These are phyloP conservation scores for Monochamus alternatus DNA, from an alignment of 2,888 invertebrate genomes.

Conservation along the genomic window DNA sequence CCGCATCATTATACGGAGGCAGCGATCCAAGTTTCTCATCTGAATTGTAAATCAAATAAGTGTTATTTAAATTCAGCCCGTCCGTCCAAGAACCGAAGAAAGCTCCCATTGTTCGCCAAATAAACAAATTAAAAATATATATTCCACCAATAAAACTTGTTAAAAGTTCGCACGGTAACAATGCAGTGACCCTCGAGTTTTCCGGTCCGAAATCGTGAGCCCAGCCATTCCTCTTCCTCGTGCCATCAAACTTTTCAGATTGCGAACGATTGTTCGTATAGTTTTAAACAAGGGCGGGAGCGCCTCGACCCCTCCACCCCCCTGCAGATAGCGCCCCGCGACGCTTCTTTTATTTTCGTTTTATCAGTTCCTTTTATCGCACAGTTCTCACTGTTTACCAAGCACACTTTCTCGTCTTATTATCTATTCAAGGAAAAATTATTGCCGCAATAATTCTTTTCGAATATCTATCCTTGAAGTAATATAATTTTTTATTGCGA, in stretches of 20 bases:
- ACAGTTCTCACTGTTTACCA: conserved; percentile 46
- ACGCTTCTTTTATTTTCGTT: conserved; percentile 64
- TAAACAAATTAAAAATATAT: conserved; percentile 47
- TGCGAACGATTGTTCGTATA: conserved; percentile 69
- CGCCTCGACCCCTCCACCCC: conserved; percentile 51
- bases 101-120: conserved; percentile 32
- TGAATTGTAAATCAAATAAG: conserved; percentile 42
- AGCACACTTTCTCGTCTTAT: conserved; percentile 51
- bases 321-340: conserved; percentile 47
- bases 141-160: conserved; percentile 56
- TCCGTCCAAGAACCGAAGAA: conserved; percentile 21
- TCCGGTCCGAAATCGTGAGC: conserved; percentile 63
- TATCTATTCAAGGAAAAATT: conserved; percentile 62
- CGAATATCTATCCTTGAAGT: conserved; percentile 61
- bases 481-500: conserved; percentile 48
- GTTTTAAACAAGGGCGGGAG: conserved; percentile 67
- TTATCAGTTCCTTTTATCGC: conserved; percentile 64
- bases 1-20: conserved; percentile 34
- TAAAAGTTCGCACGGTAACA: conserved; percentile 55
- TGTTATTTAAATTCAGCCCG: conserved; percentile 35
- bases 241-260: conserved; percentile 70
- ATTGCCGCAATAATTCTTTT: conserved; percentile 60
- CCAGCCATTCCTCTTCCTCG: conserved; percentile 65
- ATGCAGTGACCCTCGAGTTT: conserved; percentile 60
- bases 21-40: conserved; percentile 20